Conservation (phyloP, 1,140 invertebrate species). For the Scaptomyza montana region DNA sequence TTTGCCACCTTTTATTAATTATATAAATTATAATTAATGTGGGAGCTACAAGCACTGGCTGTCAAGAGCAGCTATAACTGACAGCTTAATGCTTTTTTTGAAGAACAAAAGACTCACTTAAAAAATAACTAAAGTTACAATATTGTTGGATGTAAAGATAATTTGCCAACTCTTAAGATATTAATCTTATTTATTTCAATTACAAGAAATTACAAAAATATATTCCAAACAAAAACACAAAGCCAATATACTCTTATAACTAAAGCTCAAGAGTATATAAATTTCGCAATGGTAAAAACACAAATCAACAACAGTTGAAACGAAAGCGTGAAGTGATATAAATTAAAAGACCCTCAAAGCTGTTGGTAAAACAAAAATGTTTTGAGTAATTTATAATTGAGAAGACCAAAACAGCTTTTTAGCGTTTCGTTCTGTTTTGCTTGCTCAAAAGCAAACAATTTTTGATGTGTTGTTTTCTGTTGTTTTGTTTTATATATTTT, state of each 20-base stretch:
- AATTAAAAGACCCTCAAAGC: not conserved
- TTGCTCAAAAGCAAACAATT: not conserved
- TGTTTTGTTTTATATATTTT: too few species aligned
- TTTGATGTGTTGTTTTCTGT: too few species aligned
- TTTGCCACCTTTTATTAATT: not conserved
- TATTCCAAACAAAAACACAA: not conserved
- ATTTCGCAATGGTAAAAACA: not conserved
- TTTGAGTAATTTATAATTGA: not conserved
- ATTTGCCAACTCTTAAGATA: too few species aligned
- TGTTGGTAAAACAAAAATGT: not conserved
- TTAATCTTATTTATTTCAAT: too few species aligned
- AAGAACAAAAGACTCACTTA: too few species aligned
- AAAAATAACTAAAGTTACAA: too few species aligned
- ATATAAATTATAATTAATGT: not conserved
- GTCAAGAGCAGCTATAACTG: not conserved
- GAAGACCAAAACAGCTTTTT: not conserved
- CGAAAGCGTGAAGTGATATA: not conserved
- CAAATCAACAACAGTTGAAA: not conserved
- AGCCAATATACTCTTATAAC: not conserved
- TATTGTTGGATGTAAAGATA: too few species aligned
- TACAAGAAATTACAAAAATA: not conserved
- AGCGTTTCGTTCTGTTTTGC: not conserved
- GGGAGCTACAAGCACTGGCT: not conserved
- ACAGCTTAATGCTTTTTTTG: too few species aligned
- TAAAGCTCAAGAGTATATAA: not conserved